Base-by-base conservation (phyloP, 2,888 invertebrate species). In the Heliconius hortense region DNA sequence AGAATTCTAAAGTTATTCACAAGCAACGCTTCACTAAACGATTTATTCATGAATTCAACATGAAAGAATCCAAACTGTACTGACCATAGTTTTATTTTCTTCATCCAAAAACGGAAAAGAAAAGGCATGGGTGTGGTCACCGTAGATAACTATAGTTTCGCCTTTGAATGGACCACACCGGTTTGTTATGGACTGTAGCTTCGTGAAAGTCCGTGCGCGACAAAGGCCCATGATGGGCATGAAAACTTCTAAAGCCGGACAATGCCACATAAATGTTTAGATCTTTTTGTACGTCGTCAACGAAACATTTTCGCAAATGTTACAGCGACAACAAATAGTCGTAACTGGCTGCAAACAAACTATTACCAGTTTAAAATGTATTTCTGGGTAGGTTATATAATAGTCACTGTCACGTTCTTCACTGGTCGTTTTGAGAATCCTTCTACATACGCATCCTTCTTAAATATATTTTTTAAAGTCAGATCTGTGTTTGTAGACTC, bases 221-320 rank as follows among this genome's bases (percentile, higher is more conserved):
- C 85, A 85, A 86, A 84, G 83, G 83, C 79, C 77, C 80, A 59
- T 87, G 89, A 89, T 89, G 88, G 88, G 85, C 84, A 84, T 80
- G 84, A 84, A 85, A 87, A 84, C 84, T 84, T 84, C 84, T 82
- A 75, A 79, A 76, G 74, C 77, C 78, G 85, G 84, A 92, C 91
- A 92, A 92, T 91, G 85, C 87, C 78, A 87, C 90, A 92, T 92
- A 92, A 92, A 91, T 81, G 85, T 87, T 88, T 87, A 85, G 85
- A 85, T 86, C 84, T 85, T 87, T 86, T 86, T 86, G 84, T 82
- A 82, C 80, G 81, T 82, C 84, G 81, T 86, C 84, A 84, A 87
- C 87, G 86, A 85, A 87, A 85, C 86, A 86, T 90, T 90, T 87
- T 87, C 85, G 81, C 79, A 82, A 80, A 84, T 84, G 82, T 88